These are phyloP conservation scores for Neogobius melanostomus DNA, from an alignment of 2,113 vertebrate genomes.

Conservation along the genomic window DNA sequence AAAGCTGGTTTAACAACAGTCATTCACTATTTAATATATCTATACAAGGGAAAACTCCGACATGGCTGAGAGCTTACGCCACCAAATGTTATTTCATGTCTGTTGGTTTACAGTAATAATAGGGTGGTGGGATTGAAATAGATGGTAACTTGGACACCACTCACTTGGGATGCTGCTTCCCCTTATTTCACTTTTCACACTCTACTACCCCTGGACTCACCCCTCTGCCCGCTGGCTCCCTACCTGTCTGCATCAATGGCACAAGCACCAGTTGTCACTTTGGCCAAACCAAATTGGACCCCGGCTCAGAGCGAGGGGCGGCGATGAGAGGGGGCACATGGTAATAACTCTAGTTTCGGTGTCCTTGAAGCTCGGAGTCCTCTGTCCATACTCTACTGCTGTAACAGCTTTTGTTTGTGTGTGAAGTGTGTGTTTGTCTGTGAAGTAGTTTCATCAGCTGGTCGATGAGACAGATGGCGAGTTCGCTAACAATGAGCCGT, in stretches of 20 bases:
- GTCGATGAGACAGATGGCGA: slow-evolving; percentile 77
- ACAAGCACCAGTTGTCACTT: slow-evolving; percentile 74
- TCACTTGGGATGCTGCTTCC: slow-evolving; percentile 54
- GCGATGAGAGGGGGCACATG: slow-evolving; percentile 85
- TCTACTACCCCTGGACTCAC: slow-evolving; percentile 68
- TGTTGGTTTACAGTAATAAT: too few species aligned
- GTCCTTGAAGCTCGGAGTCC: background rate
- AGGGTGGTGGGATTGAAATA: too few species aligned
- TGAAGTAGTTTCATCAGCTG: slow-evolving; percentile 65
- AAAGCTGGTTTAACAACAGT: too few species aligned
- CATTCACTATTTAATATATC: too few species aligned
- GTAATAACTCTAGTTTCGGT: slow-evolving; percentile 65
- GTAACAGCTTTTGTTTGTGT: background rate
- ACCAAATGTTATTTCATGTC: too few species aligned
- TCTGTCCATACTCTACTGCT: background rate
- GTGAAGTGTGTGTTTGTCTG: slow-evolving; percentile 72
- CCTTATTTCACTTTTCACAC: slow-evolving; percentile 83
- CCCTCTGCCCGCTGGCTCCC: slow-evolving; percentile 71
- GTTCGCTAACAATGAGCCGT: slow-evolving; percentile 56
- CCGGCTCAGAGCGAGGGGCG: slow-evolving; percentile 78
- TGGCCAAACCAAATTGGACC: slow-evolving; percentile 60
- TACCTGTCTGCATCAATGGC: slow-evolving; percentile 77
- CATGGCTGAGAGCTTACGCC: too few species aligned
- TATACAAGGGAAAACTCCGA: too few species aligned
- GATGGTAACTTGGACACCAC: too few species aligned